Percentiles rank a stretch among this genome's conserved stretches.
Evolutionary conservation across 2,797 vertebrate genomes (phyloP).

Genomic region (Hippopotamyrus pictus): DNA sequence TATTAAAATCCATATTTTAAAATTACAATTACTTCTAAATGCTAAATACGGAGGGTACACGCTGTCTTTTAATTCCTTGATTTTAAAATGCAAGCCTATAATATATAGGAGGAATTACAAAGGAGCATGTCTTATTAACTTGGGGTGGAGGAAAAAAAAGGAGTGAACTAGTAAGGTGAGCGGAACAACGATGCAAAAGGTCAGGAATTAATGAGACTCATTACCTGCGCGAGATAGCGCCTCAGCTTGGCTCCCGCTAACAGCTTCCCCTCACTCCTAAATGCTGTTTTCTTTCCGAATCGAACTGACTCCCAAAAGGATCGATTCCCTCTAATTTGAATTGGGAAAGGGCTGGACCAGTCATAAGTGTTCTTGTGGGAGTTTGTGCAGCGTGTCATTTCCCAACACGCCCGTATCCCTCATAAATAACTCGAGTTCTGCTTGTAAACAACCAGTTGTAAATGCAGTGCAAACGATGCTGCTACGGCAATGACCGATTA

Average conservation of each 20-base stretch:
- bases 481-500: not conserved
- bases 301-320: slow-evolving; percentile 46
- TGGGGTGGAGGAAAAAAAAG: slow-evolving; percentile 26
- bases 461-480: not conserved
- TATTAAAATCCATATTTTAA: not conserved
- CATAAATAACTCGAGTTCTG: not conserved
- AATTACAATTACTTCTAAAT: not conserved
- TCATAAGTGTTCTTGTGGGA: slow-evolving; percentile 36
- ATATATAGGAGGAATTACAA: slow-evolving; percentile 16
- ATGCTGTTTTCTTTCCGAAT: slow-evolving; percentile 53
- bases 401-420: slow-evolving; percentile 7
- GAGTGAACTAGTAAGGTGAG: slow-evolving; percentile 43
- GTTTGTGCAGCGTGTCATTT: not conserved
- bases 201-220: slow-evolving; percentile 68
- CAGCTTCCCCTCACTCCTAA: slow-evolving; percentile 53
- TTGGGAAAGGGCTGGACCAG: slow-evolving; percentile 43
- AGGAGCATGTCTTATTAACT: slow-evolving; percentile 39
- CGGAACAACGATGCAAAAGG: slow-evolving; percentile 61
- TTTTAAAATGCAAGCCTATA: slow-evolving; percentile 8
- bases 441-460: not conserved
- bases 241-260: slow-evolving; percentile 43
- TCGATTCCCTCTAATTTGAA: slow-evolving; percentile 39
- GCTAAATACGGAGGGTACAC: not conserved
- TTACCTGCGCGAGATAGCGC: slow-evolving; percentile 53
- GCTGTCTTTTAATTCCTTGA: not conserved